Conservation (phyloP, 2,797 vertebrate genomes). For the Aplochiton taeniatus region DNA sequence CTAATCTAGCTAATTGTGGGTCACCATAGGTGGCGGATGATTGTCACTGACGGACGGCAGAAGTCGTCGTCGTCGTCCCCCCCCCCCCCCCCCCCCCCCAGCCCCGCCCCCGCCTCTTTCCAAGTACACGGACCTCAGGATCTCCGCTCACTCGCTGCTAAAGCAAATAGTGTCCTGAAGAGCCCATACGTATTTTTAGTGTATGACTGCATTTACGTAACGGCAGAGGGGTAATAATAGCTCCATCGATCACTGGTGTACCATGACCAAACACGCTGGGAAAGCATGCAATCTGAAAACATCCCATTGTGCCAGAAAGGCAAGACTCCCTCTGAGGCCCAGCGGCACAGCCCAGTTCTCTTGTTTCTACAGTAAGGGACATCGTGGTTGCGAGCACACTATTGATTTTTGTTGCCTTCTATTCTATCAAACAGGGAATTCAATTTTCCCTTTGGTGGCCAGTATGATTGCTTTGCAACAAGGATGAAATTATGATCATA, state of each 20-base stretch:
- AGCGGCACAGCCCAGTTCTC: not conserved
- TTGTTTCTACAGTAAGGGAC: conserved; percentile 3
- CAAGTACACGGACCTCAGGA: too few species aligned
- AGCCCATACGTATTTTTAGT: conserved; percentile 69
- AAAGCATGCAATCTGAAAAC: conserved; percentile 58
- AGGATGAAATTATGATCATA: not conserved
- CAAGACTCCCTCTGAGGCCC: conserved; percentile 2
- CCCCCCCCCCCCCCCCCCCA: conserved; percentile 30
- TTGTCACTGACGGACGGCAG: conserved; percentile 23
- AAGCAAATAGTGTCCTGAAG: conserved; percentile 70
- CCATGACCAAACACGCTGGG: conserved; percentile 58
- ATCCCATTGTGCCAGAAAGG: conserved; percentile 30
- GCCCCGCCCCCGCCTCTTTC: not conserved
- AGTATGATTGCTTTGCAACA: conserved; percentile 6
- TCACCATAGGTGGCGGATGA: conserved; percentile 8
- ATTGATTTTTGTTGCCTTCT: conserved; percentile 15
- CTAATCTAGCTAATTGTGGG: conserved; percentile 45
- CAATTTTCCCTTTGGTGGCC: conserved; percentile 14
- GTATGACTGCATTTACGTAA: conserved; percentile 68
- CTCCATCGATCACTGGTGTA: conserved; percentile 62
- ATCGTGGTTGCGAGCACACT: conserved; percentile 2
- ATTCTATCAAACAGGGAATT: not conserved
- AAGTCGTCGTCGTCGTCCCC: conserved; percentile 1
- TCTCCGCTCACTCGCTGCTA: too few species aligned
- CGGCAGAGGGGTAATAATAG: conserved; percentile 60